Conservation (phyloP, 37 sponge, comb jelly and placozoan species). For the Lycopodina hypogea region DNA sequence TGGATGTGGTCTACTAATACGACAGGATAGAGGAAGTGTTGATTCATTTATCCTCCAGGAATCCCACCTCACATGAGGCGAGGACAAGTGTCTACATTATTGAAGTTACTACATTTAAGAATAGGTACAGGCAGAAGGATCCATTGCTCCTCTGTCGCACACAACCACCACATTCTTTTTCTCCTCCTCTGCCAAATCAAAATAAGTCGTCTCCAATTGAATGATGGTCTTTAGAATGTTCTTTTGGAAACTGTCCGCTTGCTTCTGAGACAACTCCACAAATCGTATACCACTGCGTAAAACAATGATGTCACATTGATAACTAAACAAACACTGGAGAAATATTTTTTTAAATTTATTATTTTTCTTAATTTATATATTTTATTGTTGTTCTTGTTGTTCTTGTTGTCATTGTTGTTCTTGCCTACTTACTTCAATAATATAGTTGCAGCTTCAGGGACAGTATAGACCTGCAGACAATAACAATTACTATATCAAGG, state of each 20-base stretch:
- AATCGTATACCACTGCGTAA: conserved; percentile 61
- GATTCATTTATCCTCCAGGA: too few relatives aligned
- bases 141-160: conserved; percentile 82
- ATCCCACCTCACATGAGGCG: too few relatives aligned
- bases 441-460: conserved; percentile 78
- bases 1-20: too few relatives aligned
- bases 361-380: too few relatives aligned
- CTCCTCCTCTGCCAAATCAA: conserved; percentile 57
- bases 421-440: conserved; percentile 53
- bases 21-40: too few relatives aligned
- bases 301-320: too few relatives aligned
- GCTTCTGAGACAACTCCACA: conserved; percentile 10
- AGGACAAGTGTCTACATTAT: too few relatives aligned
- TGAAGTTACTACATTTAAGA: too few relatives aligned
- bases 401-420: background rate
- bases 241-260: conserved; percentile 33
- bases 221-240: conserved; percentile 60
- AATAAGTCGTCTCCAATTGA: conserved; percentile 64
- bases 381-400: background rate
- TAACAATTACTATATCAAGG: background rate
- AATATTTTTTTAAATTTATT: background rate
- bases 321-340: background rate
- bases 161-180: conserved; percentile 56
- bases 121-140: conserved; percentile 73
- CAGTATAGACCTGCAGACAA: conserved; percentile 61